Conservation (phyloP, 23 tunicate genomes). For the Halocynthia roretzi region DNA sequence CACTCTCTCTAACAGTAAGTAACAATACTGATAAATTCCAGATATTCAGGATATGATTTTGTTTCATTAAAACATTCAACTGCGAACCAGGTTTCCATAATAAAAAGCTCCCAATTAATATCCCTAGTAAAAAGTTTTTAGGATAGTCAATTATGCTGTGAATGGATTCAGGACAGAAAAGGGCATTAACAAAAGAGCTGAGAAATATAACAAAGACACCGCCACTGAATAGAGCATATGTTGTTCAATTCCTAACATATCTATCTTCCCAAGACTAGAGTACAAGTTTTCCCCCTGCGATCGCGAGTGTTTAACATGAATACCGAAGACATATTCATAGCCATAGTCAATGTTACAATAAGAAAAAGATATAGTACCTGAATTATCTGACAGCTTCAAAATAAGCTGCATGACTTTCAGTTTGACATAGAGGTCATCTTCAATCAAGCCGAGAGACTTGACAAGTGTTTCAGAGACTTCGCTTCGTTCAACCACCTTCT, state of each 20-base stretch:
- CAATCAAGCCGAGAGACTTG: conserved; percentile 55
- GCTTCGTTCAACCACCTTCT: conserved; percentile 56
- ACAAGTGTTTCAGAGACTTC: conserved; percentile 80
- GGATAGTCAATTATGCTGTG: too few species aligned
- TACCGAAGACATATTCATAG: background rate
- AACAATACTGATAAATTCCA: too few species aligned
- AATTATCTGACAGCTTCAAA: conserved; percentile 47
- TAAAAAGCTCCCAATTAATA: too few species aligned
- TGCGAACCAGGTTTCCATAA: too few species aligned
- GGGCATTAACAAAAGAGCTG: too few species aligned
- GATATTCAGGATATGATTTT: too few species aligned
- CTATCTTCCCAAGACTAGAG: background rate
- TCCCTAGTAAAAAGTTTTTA: too few species aligned
- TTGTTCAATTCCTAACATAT: background rate
- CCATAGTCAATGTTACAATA: too few species aligned
- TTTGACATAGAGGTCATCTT: conserved; percentile 46
- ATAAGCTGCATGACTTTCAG: conserved; percentile 63
- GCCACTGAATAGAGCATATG: background rate
- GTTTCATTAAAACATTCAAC: too few species aligned
- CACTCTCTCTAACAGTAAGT: too few species aligned
- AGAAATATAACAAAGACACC: too few species aligned
- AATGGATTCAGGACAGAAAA: too few species aligned
- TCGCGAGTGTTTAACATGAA: background rate
- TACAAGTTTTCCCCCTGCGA: background rate
- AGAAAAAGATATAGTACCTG: conserved; percentile 20